These are phyloP conservation scores for Rhabdornis inornatus DNA, from an alignment of 2,113 vertebrate genomes.

Conservation along the genomic window DNA sequence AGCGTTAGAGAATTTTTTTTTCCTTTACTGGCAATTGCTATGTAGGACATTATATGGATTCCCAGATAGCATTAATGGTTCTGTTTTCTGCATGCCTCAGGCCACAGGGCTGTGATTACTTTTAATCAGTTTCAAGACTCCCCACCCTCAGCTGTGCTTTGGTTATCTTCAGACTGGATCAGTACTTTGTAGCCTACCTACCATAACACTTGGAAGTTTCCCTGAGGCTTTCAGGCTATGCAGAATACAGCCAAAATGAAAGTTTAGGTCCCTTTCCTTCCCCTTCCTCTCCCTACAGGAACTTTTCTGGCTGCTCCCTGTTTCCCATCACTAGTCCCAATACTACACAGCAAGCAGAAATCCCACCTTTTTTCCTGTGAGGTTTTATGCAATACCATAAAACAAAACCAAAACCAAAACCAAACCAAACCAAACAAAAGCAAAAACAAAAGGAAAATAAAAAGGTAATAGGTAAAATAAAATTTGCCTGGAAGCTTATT, in stretches of 20 bases:
- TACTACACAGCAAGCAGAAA: background rate
- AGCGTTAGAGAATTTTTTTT: background rate
- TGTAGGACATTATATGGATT: constrained; percentile 57
- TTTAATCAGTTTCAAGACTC: constrained; percentile 64
- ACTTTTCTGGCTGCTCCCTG: background rate
- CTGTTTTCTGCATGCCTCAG: constrained; percentile 50
- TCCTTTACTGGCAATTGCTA: constrained; percentile 39
- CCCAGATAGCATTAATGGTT: constrained; percentile 34
- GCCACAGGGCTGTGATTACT: constrained; percentile 55
- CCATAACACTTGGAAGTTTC: background rate
- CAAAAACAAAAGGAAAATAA: background rate
- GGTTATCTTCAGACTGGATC: constrained; percentile 53
- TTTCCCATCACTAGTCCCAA: background rate
- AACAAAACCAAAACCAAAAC: background rate
- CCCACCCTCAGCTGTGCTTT: constrained; percentile 37
- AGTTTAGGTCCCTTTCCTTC: constrained; percentile 2
- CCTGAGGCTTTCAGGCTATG: constrained; percentile 28
- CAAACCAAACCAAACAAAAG: background rate
- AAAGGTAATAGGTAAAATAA: background rate
- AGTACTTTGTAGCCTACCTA: constrained; percentile 25
- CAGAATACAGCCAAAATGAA: constrained; percentile 36
- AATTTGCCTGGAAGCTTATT: background rate
- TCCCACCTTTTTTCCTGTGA: background rate
- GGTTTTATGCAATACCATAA: background rate
- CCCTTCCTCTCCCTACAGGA: background rate